A percentile compares a stretch with the other conserved stretches of the same genome.
Conservation (phyloP, 2,888 invertebrate genomes). For the Heliothis peltigera region DNA sequence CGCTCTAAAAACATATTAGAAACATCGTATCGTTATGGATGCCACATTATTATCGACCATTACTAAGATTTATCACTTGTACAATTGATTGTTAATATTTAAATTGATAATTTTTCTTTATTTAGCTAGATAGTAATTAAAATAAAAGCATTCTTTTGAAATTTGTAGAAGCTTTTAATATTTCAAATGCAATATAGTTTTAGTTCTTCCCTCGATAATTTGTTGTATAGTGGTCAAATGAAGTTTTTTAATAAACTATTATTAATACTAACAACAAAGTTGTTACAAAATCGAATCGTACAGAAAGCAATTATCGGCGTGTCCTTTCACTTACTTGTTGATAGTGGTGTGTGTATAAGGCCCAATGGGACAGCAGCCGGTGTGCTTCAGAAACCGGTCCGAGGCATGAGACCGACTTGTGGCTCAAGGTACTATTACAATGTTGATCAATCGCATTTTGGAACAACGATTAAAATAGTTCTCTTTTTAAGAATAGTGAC, state of each 20-base stretch:
- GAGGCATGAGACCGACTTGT: slow-evolving; percentile 84
- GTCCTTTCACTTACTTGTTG: slow-evolving; percentile 87
- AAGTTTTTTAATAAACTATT: slow-evolving; percentile 67
- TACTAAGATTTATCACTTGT: slow-evolving; percentile 69
- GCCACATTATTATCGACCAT: slow-evolving; percentile 77
- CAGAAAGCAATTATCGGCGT: slow-evolving; percentile 85
- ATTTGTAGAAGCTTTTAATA: neutral
- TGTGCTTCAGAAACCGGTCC: slow-evolving; percentile 85
- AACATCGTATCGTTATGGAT: slow-evolving; percentile 84
- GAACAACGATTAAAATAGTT: slow-evolving; percentile 78
- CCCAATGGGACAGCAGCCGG: slow-evolving; percentile 84
- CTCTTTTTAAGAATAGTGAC: slow-evolving; percentile 66
- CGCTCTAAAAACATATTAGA: slow-evolving; percentile 89
- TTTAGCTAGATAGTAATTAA: neutral
- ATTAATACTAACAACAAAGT: slow-evolving; percentile 63
- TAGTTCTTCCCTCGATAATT: neutral
- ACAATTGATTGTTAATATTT: slow-evolving; percentile 49
- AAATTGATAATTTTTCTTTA: slow-evolving; percentile 32
- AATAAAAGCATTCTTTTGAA: neutral
- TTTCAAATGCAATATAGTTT: slow-evolving; percentile 5
- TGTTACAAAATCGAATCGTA: slow-evolving; percentile 81
- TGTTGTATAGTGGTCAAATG: slow-evolving; percentile 20
- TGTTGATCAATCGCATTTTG: slow-evolving; percentile 88
- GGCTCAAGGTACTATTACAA: slow-evolving; percentile 85
- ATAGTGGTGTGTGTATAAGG: slow-evolving; percentile 72